Conservation (phyloP, 2,888 invertebrate genomes). For the Salpingus planirostris region DNA sequence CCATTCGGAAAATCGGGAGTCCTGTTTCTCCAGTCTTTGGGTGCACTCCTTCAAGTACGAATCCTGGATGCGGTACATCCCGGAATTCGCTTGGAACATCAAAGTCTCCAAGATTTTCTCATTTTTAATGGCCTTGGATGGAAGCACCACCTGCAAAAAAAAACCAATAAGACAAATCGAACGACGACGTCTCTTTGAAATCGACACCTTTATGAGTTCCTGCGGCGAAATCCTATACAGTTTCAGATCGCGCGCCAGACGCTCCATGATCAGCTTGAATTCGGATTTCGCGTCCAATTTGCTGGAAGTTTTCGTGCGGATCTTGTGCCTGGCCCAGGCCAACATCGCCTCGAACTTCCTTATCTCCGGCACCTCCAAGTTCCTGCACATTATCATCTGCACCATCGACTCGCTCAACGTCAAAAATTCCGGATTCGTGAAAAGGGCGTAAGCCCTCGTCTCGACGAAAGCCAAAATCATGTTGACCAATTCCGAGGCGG, state of each 20-base stretch:
- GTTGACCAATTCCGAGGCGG: slow-evolving; percentile 86
- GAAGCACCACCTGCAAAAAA: slow-evolving; percentile 65
- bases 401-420: slow-evolving; percentile 91
- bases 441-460: slow-evolving; percentile 75
- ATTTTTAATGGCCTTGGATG: slow-evolving; percentile 87
- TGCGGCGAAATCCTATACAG: slow-evolving; percentile 86
- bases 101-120: slow-evolving; percentile 85
- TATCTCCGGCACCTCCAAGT: slow-evolving; percentile 80
- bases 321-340: slow-evolving; percentile 79
- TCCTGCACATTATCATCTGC: slow-evolving; percentile 87
- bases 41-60: slow-evolving; percentile 81
- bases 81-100: slow-evolving; percentile 88
- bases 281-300: slow-evolving; percentile 81
- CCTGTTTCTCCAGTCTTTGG: slow-evolving; percentile 78
- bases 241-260: slow-evolving; percentile 80
- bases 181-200: not conserved
- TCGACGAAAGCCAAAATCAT: slow-evolving; percentile 89
- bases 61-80: slow-evolving; percentile 87
- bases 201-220: slow-evolving; percentile 79
- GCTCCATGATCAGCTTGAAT: slow-evolving; percentile 88
- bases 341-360: slow-evolving; percentile 91
- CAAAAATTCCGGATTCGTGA: slow-evolving; percentile 76
- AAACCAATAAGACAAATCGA: not conserved
- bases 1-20: slow-evolving; percentile 76
- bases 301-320: slow-evolving; percentile 66